phyloP scores from a whole-genome alignment of 2,888 invertebrate species.

The Augochlorella aurata region DNA sequence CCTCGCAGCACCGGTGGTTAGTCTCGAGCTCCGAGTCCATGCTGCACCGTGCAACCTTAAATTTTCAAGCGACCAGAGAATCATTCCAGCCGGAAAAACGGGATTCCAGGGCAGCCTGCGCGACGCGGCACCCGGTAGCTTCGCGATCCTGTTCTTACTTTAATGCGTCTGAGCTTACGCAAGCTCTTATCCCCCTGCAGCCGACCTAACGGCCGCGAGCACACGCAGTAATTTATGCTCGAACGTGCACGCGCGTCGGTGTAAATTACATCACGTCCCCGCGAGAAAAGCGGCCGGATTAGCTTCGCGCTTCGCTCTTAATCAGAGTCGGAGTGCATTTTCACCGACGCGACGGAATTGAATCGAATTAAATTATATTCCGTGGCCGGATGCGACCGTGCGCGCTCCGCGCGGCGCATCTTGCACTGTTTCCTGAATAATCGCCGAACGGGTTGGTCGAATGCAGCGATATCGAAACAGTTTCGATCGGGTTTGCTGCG shows the following conservation, averaged over 20 bases:
- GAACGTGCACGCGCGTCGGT: conserved; percentile 40
- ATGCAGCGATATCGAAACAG: too few species aligned
- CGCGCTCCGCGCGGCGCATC: not conserved
- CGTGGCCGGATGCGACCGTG: not conserved
- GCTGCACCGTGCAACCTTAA: too few species aligned
- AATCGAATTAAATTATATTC: conserved; percentile 29
- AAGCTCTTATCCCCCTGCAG: conserved; percentile 39
- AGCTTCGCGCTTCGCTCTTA: conserved; percentile 15
- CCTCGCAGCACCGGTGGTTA: too few species aligned
- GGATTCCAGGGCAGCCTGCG: too few species aligned
- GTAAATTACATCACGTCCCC: conserved; percentile 46
- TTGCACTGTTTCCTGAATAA: too few species aligned
- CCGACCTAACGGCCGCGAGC: conserved; percentile 33
- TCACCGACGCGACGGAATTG: conserved; percentile 13
- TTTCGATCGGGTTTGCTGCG: too few species aligned
- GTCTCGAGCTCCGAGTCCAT: too few species aligned
- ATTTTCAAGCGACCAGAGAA: too few species aligned
- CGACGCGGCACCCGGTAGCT: not conserved
- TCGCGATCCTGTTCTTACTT: conserved; percentile 9
- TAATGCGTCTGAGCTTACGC: conserved; percentile 45
- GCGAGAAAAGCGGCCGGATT: conserved; percentile 45
- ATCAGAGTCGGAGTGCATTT: conserved; percentile 8
- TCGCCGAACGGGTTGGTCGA: too few species aligned
- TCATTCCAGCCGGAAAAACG: too few species aligned
- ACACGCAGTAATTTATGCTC: conserved; percentile 47